A percentile compares a stretch with the other conserved stretches of the same genome.
Conservation (phyloP, 2,113 vertebrate species). For the Neodontobutis hainanensis region DNA sequence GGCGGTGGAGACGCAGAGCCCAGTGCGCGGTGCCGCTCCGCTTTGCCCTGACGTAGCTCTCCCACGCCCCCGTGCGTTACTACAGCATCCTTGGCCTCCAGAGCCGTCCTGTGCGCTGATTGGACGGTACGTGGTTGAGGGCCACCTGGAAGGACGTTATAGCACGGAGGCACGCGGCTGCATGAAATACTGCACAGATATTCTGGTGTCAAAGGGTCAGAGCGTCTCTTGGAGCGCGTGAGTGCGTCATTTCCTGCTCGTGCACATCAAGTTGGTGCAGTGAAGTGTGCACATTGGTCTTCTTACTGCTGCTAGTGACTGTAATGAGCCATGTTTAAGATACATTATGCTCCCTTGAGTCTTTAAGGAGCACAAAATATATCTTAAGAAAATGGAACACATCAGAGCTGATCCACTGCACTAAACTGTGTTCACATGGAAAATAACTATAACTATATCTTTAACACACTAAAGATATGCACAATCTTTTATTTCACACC, state of each 20-base stretch:
- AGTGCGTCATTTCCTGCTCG: background rate
- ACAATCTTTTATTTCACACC: too few relatives aligned
- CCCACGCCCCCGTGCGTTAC: slow-evolving; percentile 1
- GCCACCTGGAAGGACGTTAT: background rate
- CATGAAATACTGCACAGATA: background rate
- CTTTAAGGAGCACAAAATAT: too few relatives aligned
- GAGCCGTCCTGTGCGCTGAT: background rate
- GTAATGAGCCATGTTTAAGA: background rate
- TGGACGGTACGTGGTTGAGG: background rate
- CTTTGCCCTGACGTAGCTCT: slow-evolving; percentile 3
- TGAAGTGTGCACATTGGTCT: background rate
- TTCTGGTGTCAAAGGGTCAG: background rate
- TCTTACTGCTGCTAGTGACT: background rate
- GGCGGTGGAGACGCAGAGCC: background rate
- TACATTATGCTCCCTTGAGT: too few relatives aligned
- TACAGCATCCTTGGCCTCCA: background rate
- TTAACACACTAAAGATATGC: too few relatives aligned
- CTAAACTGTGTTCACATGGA: too few relatives aligned
- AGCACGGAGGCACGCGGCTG: background rate
- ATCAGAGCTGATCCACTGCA: too few relatives aligned
- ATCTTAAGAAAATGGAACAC: too few relatives aligned
- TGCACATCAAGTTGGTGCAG: background rate
- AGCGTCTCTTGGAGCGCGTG: background rate
- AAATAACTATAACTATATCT: too few relatives aligned
- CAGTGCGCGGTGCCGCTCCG: background rate